Evolutionary conservation across 2,113 vertebrate genomes (phyloP), one percentile per base, ranked within the genome.

Genomic region (Phalacrocorax aristotelis): DNA sequence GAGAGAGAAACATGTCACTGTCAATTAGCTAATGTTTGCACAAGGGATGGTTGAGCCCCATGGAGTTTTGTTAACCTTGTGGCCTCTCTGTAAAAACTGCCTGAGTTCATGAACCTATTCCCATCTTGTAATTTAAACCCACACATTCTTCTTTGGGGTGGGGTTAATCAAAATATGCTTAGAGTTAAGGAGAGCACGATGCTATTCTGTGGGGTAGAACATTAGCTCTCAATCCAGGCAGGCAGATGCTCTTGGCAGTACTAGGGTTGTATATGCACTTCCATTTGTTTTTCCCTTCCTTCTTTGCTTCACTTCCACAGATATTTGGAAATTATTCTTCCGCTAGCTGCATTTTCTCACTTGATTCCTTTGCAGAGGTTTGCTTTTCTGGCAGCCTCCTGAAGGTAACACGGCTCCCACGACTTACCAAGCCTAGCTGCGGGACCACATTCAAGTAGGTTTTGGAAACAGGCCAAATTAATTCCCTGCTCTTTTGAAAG

Each of bases 21-120:
- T 81, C 95, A 96, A 85, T 97, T 94, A 97, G 55, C 58, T 87
- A 36, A 74, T 95, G 75, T 97, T 95, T 97, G 87, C 93, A 48
- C n/a, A 90, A 91, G 51, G 58, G 46, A 83, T 88, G 36, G 58
- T 27, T 94, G 91, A 91, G 78, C 54, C 42, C 78, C 64, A 5
- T 40, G 58, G 94, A 96, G 89, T 96, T 97, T 96, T 94, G 46
- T 91, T 97, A 97, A 97, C 95, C 95, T 85, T 0, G 0, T 95
- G 95, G 78, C 96, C 94, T 86, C 84, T 91, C 65, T 48, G 36
- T 84, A 88, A 90, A 96, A 97, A 78, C 84, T 93, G 66, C 46
- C 42, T 66, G 84, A 95, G 94, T 91, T 97, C 94, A 95, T 75
- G 95, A 96, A 93, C 95, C 25, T 77, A 57, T 74, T 75, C 55